Evolutionary conservation across 2,888 invertebrate genomes (phyloP).

Genomic region (Scaptomyza caliginosa): DNA sequence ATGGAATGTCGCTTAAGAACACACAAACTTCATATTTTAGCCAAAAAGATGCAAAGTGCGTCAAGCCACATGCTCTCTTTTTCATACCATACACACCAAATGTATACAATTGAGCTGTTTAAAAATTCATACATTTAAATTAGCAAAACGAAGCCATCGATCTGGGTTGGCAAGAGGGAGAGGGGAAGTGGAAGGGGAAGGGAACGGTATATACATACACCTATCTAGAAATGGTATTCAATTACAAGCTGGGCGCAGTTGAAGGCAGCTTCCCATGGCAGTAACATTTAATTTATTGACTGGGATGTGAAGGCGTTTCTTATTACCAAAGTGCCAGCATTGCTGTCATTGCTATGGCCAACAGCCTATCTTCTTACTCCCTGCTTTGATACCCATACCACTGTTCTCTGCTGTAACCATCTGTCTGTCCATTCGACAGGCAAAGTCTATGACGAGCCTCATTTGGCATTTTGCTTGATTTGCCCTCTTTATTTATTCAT

Average conservation of each 20-base stretch:
- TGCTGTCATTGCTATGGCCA: conserved; percentile 51
- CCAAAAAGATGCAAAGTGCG: conserved; percentile 11
- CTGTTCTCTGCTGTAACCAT: conserved; percentile 6
- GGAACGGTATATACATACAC: no score
- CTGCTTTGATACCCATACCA: no score
- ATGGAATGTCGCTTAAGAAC: background rate
- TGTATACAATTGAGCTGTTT: conserved; percentile 59
- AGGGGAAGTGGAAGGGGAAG: no score
- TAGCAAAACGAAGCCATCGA: conserved; percentile 70
- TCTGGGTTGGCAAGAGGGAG: background rate
- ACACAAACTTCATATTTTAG: conserved; percentile 24
- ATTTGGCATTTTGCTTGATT: conserved; percentile 76
- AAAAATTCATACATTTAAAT: conserved; percentile 77
- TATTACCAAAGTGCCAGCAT: conserved; percentile 51
- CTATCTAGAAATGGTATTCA: conserved; percentile 47
- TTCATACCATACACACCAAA: conserved; percentile 21
- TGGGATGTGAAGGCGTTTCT: conserved; percentile 50
- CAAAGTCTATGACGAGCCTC: conserved; percentile 68
- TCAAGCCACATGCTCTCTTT: conserved; percentile 12
- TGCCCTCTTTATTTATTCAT: conserved; percentile 77
- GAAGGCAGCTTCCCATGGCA: conserved; percentile 14
- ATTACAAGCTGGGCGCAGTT: conserved; percentile 34
- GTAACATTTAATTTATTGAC: conserved; percentile 61
- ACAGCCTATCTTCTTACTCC: background rate
- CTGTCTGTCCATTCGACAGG: conserved; percentile 47